A percentile compares a stretch with the other conserved stretches of the same genome.
phyloP scores from a whole-genome alignment of 2,113 vertebrate genomes.

The Oxygymnocypris stewartii region DNA sequence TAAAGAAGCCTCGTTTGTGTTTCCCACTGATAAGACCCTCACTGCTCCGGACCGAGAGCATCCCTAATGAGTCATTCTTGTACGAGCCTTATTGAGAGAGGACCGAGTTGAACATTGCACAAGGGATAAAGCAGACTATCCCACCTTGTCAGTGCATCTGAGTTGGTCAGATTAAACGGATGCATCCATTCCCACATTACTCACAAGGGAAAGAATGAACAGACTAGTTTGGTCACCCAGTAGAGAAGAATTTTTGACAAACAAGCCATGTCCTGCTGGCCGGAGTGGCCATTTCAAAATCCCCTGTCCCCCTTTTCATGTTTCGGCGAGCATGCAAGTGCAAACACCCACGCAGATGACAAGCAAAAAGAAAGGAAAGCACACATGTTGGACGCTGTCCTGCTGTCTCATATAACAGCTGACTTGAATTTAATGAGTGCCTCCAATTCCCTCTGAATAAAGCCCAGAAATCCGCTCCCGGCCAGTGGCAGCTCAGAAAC shows the following conservation, averaged over 20 bases:
- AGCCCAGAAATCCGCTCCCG: neutral
- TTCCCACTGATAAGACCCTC: constrained; percentile 45
- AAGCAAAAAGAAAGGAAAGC: neutral
- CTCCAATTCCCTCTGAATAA: constrained; percentile 26
- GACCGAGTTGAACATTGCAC: neutral
- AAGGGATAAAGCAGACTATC: neutral
- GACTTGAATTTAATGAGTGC: constrained; percentile 34
- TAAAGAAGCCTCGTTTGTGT: constrained; percentile 46
- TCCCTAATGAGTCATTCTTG: constrained; percentile 46
- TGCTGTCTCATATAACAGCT: neutral
- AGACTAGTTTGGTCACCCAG: neutral
- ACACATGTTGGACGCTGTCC: neutral
- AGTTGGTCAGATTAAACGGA: neutral
- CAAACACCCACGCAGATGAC: neutral
- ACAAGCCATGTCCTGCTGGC: neutral
- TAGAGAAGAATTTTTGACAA: neutral
- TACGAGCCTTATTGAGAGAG: neutral
- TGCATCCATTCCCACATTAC: neutral
- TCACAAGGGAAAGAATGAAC: neutral
- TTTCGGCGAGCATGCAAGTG: neutral
- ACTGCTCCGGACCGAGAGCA: constrained; percentile 18
- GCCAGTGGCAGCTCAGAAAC: neutral
- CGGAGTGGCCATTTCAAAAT: neutral
- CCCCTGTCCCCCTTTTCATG: neutral
- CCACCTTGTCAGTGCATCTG: neutral